Base-by-base conservation (phyloP, 2,797 vertebrate species). In the Gadopsis marmoratus region DNA sequence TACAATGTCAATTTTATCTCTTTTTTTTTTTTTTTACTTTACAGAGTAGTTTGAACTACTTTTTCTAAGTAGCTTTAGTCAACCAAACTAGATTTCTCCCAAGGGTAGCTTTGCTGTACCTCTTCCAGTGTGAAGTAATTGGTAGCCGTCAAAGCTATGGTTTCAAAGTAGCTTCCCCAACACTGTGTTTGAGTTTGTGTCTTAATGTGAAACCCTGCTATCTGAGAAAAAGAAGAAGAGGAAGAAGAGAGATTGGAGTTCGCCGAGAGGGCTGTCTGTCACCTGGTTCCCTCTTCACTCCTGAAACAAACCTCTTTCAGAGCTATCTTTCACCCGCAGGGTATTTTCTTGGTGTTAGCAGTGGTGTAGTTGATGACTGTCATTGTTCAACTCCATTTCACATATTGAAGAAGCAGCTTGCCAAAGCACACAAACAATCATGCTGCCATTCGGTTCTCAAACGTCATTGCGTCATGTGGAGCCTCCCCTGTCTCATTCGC, bases 361-460 rank as follows among this genome's bases (percentile, higher is more conserved):
- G 63, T 71, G 64, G 70, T 74, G 71, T 71, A 71, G 67, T 82
- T 71, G 80, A 84, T 83, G 71, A 58, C 81, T 88, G 64, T 89
- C 86, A 76, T 76, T 72, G 76, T 88, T 91, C 79, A 88, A 87
- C 77, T 88, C 39, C 66, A 89, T 91, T 87, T 89, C 85, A 80
- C 83, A 77, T 87, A 71, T 77, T 61, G 62, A 81, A 74, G 74
- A 78, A 75, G 66, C 83, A 85, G 76, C 80, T 83, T 80, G 88
- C 76, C 33, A 76, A 70, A 62, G 64, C 74, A 86, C 87, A 84
- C 80, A 81, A 87, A 83, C 82, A 86, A 55, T 56, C 59, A 35
- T 3, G 37, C 41, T 74, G 63, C 71, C 59, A 51, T 70, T 65
- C 71, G 77, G 59, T 45, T 68, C 45, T 72, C 67, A 51, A 71